Conservation (phyloP, 2,888 invertebrate species). For the Lamellibrachia columna region DNA sequence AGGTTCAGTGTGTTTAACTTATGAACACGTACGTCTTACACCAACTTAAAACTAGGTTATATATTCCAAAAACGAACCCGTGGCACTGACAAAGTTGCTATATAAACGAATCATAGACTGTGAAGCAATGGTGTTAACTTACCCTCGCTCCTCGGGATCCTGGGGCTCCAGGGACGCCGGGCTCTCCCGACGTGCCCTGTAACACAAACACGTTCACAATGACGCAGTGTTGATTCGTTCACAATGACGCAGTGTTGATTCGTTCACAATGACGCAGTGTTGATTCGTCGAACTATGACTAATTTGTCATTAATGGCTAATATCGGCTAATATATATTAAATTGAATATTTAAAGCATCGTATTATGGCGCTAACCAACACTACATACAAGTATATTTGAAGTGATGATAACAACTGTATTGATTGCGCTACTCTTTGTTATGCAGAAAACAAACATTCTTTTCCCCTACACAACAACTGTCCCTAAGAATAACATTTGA, state of each 20-base stretch:
- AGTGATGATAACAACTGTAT: no score
- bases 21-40: neutral
- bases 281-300: no score
- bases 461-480: neutral
- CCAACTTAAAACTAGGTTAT: neutral
- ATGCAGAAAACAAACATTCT: no score
- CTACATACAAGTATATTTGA: no score
- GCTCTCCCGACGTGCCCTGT: constrained; percentile 31
- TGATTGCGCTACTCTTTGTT: no score
- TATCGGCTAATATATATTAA: no score
- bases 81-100: neutral
- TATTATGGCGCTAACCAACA: no score
- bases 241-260: no score
- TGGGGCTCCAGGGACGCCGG: constrained; percentile 36
- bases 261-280: neutral
- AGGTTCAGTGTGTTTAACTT: neutral
- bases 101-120: neutral
- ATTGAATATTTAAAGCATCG: no score
- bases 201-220: neutral
- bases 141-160: constrained; percentile 33
- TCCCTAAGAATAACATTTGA: no score
- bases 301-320: no score
- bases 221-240: neutral
- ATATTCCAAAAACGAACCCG: neutral
- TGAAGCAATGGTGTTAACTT: neutral